Conservation (phyloP, 2,797 vertebrate species). For the Anabacerthia variegaticeps region DNA sequence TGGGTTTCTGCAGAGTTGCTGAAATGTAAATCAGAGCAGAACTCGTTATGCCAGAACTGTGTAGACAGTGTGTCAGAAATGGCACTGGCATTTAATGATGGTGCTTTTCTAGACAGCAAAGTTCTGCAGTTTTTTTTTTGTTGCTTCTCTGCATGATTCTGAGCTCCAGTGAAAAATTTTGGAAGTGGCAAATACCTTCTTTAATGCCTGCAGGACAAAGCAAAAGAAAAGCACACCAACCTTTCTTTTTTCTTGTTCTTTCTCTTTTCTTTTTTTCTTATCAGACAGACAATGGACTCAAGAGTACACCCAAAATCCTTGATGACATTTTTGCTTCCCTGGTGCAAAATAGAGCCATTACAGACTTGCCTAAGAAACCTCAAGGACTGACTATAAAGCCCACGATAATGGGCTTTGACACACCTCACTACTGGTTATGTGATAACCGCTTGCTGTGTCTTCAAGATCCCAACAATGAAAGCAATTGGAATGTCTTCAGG, state of each 20-base stretch:
- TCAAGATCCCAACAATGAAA: constrained; percentile 82
- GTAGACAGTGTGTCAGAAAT: neutral
- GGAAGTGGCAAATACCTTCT: neutral
- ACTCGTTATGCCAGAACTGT: neutral
- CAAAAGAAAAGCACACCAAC: neutral
- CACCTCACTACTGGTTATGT: constrained; percentile 82
- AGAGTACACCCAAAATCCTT: constrained; percentile 81
- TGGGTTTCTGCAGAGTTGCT: neutral
- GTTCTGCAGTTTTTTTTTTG: neutral
- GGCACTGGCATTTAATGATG: neutral
- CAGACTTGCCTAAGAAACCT: constrained; percentile 72
- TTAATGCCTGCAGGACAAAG: neutral
- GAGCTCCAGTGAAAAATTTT: neutral
- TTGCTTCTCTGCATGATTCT: neutral
- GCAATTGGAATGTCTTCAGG: constrained; percentile 83
- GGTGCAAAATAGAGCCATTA: constrained; percentile 77
- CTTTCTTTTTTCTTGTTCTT: neutral
- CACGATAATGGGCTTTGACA: constrained; percentile 80
- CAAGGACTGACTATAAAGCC: constrained; percentile 80
- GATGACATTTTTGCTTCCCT: constrained; percentile 85
- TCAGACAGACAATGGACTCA: constrained; percentile 79
- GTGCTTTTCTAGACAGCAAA: neutral
- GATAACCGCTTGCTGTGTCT: constrained; percentile 80
- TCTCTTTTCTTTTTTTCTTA: neutral
- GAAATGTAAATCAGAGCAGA: neutral